Evolutionary conservation across 1,140 invertebrate species (phyloP).

Genomic region (Pogonognathellus flavescens): DNA sequence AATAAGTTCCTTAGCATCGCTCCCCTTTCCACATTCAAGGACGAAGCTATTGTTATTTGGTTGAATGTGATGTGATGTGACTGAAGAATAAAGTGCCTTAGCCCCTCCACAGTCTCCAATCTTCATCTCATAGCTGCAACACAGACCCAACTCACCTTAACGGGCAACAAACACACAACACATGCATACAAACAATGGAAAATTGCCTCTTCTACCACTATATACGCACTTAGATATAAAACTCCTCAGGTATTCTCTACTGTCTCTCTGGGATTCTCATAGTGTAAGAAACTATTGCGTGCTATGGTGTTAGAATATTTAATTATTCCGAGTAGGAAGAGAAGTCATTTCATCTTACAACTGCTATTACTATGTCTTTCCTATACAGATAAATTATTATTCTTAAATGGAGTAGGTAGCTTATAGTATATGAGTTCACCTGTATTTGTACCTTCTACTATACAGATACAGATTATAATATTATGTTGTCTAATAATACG

Average conservation of each 20-base stretch:
- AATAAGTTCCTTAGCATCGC: not conserved
- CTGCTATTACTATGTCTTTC: not conserved
- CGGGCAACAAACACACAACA: not conserved
- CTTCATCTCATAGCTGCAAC: not conserved
- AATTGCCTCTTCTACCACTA: not conserved
- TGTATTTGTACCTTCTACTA: no score
- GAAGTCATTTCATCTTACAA: no score
- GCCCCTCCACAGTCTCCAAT: constrained; percentile 38
- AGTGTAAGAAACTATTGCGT: no score
- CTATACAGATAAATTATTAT: no score
- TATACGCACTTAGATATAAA: not conserved
- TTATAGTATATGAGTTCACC: no score
- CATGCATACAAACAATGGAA: not conserved
- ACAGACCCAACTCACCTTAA: not conserved
- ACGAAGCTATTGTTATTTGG: constrained; percentile 45
- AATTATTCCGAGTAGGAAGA: no score
- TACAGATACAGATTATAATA: no score
- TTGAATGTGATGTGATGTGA: constrained; percentile 43
- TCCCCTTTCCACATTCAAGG: constrained; percentile 45
- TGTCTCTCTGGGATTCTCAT: no score
- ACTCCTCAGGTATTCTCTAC: not conserved
- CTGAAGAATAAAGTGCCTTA: constrained; percentile 43
- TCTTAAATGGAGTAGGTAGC: no score
- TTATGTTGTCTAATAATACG: no score
- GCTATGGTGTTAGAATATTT: no score